Base-by-base conservation (phyloP, 2,888 invertebrate genomes). In the Synanthedon myopaeformis region DNA sequence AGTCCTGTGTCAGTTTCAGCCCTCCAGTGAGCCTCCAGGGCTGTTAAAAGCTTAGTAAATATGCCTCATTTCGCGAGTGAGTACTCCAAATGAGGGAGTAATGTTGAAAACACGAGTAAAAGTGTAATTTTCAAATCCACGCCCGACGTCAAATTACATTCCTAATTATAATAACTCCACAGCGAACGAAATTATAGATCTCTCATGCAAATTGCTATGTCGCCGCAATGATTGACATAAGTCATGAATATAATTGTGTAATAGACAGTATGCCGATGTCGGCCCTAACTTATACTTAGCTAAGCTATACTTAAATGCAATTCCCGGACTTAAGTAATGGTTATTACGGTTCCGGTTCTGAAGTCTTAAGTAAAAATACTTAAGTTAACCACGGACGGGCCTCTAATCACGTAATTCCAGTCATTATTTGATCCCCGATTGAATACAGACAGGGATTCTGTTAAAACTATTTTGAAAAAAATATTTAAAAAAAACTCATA, bases 321-420 rank as follows among this genome's bases (percentile, higher is more conserved):
- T 76, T 71, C 63, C 56, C 61, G 59, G 35, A 55, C 53, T 61
- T 74, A 77, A 78, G 70, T 68, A 62, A 68, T 60, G 66, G 68
- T 74, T 66, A 79, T 80, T 81, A 76, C 59, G 59, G 59, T 55
- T 61, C 63, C 65, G 59, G 58, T 56, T 56, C 61, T 67, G 65
- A 62, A 67, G 63, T 66, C 67, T 73, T 70, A 74, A 76, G 74
- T 76, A 74, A 78, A 76, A 82, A 80, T 76, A 73, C 68, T 72
- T 69, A 62, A 64, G 63, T 61, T 63, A 61, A 61, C 71, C 63
- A 60, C 65, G 57, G 59, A 57, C 64, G 59, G 65, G 59, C 56
- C 64, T 67, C 71, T 79, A 77, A 81, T 77, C 70, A 76, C 65
- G 70, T 82, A 80, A 83, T 80, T 66, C 71, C 63, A 72, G 76